Base-by-base conservation (phyloP, 2,797 vertebrate species). In the Darevskia mixta region DNA sequence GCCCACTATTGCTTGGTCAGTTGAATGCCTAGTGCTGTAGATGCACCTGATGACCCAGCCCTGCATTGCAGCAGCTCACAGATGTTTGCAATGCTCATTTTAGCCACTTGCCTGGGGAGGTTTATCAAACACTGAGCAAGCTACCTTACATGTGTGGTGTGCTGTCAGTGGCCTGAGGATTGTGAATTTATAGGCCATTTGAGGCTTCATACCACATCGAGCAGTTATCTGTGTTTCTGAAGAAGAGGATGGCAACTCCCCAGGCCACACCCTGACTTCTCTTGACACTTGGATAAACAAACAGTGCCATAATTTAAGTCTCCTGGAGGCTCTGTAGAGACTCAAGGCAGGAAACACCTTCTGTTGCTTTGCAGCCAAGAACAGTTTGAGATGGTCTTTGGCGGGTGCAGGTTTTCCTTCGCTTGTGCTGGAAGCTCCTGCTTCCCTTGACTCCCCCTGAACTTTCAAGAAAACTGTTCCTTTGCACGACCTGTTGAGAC, bases 281-380 rank as follows among this genome's bases (percentile, higher is more conserved):
- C 23, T 91, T 87, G 18, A 38, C 32, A 79, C 25, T 25, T 72
- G 79, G 83, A 90, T 69, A 91, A 93, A 93, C 90, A 90, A 91
- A 91, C 79, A 83, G 82, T 84, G 79, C 0, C 0, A 76, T 67
- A 77, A 76, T 92, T 89, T 92, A 95, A 88, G 72, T 25, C 78
- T 89, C 72, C 88, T 86, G 78, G 78, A 92, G 55, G 83, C 88
- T 66, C 76, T 61, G n/a, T 8, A 80, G 87, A 89, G 90, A 88
- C 61, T 92, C 0, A 0, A 87, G 85, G 90, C 94, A 96, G 96
- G 95, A 96, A 96, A 94, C 94, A 87, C 87, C 92, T 96, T 95
- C 76, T 35, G 78, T 76, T 83, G 1, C 87, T 87, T 69, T 0
- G 0, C 38, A 72, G 94, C 94, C 95, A 96, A 96, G 95, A 93